Percentiles rank a stretch among this genome's conserved stretches.
These are phyloP conservation scores for Acipenser transmontanus DNA, from an alignment of 2,797 vertebrate genomes.

Conservation along the genomic window DNA sequence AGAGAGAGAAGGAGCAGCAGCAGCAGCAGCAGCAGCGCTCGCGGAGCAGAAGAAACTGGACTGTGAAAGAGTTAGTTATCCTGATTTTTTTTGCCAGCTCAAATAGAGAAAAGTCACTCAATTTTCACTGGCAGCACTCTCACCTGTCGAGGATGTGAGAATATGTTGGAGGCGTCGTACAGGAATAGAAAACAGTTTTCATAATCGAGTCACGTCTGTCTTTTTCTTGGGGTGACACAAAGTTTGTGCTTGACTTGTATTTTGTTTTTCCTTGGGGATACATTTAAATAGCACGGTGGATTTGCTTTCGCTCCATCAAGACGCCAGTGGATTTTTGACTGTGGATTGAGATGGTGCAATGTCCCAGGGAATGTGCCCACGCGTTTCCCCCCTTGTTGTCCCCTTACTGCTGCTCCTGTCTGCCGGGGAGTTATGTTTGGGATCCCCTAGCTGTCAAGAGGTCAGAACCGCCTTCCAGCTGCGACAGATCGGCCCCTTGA, in stretches of 20 bases:
- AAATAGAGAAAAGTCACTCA: too few relatives aligned
- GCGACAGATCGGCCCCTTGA: slow-evolving; percentile 75
- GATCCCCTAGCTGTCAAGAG: slow-evolving; percentile 80
- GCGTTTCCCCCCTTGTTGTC: slow-evolving; percentile 48
- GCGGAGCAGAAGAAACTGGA: slow-evolving; percentile 1
- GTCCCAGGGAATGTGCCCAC: slow-evolving; percentile 59
- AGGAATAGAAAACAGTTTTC: too few relatives aligned
- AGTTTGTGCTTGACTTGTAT: too few relatives aligned
- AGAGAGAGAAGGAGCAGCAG: neutral
- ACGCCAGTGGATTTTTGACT: slow-evolving; percentile 22
- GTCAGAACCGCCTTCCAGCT: slow-evolving; percentile 83
- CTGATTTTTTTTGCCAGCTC: neutral
- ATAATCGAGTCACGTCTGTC: too few relatives aligned
- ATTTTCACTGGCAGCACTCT: neutral
- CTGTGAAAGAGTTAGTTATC: neutral
- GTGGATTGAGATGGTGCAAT: slow-evolving; percentile 65
- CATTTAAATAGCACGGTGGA: too few relatives aligned
- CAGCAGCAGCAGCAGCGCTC: neutral
- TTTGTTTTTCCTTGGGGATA: too few relatives aligned
- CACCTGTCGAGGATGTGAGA: slow-evolving; percentile 54
- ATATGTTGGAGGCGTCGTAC: slow-evolving; percentile 27
- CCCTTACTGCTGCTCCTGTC: slow-evolving; percentile 31
- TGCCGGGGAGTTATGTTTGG: slow-evolving; percentile 32
- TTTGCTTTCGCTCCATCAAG: too few relatives aligned
- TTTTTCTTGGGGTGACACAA: too few relatives aligned